A percentile compares a stretch with the other conserved stretches of the same genome.
Conservation (phyloP, 2,797 vertebrate genomes). For the Gallinago nigripennis region DNA sequence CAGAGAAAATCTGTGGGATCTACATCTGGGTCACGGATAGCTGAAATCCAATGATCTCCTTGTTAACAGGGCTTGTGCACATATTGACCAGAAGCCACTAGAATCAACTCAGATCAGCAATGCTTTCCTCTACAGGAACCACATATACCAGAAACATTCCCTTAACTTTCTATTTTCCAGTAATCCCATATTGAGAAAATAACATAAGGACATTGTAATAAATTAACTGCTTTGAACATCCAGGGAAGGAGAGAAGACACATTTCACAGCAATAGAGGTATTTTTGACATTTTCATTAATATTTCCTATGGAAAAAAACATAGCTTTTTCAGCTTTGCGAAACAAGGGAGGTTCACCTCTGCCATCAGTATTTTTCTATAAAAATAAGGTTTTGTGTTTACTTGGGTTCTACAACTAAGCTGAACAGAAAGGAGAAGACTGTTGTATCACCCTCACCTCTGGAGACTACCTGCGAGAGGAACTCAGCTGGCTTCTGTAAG, state of each 20-base stretch:
- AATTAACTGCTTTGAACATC: constrained; percentile 47
- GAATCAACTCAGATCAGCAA: not conserved
- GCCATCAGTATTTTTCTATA: constrained; percentile 63
- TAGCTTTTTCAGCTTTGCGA: constrained; percentile 35
- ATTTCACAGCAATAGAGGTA: constrained; percentile 62
- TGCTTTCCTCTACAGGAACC: not conserved
- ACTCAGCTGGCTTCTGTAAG: not conserved
- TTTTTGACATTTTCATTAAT: constrained; percentile 61
- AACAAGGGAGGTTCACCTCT: constrained; percentile 50
- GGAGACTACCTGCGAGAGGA: not conserved
- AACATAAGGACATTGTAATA: constrained; percentile 32
- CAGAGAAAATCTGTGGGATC: not conserved
- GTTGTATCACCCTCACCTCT: constrained; percentile 20
- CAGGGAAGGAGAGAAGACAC: constrained; percentile 15
- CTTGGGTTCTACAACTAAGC: constrained; percentile 63
- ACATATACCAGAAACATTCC: not conserved
- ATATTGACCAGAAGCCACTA: not conserved
- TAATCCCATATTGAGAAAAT: not conserved
- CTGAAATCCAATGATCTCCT: not conserved
- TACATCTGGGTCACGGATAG: not conserved
- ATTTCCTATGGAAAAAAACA: constrained; percentile 45
- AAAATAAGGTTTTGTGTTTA: constrained; percentile 70
- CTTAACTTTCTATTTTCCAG: constrained; percentile 21
- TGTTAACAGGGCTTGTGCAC: not conserved
- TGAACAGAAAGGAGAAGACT: constrained; percentile 61